These are phyloP conservation scores for Xiphophorus hellerii DNA, from an alignment of 2,113 vertebrate species.

Conservation along the genomic window DNA sequence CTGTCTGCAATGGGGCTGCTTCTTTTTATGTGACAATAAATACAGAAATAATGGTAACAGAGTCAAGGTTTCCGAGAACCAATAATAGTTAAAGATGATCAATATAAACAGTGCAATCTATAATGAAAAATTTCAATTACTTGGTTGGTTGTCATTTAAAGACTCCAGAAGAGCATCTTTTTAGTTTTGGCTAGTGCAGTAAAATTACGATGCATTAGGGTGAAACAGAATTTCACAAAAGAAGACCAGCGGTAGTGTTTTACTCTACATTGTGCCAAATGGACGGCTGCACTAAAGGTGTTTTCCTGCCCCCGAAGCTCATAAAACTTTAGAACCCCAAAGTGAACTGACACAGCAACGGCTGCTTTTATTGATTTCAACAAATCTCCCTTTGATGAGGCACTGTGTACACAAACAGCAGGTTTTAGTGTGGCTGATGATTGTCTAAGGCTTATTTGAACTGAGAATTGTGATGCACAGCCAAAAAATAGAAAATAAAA, in stretches of 20 bases:
- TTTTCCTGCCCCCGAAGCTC: slow-evolving; percentile 26
- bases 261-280: slow-evolving; percentile 2
- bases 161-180: neutral
- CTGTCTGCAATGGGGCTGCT: slow-evolving; percentile 24
- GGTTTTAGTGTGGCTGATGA: slow-evolving; percentile 9
- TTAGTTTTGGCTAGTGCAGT: neutral
- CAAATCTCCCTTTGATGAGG: slow-evolving; percentile 53
- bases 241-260: slow-evolving; percentile 21
- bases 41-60: neutral
- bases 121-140: neutral
- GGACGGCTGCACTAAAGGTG: neutral
- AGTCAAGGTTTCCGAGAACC: neutral
- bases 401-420: slow-evolving; percentile 30
- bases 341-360: slow-evolving; percentile 35
- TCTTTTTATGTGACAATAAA: neutral
- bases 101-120: neutral
- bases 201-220: neutral
- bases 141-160: neutral
- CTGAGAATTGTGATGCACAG: neutral
- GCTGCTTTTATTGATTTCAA: slow-evolving; percentile 50
- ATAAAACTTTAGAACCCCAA: slow-evolving; percentile 37
- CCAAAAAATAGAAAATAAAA: neutral
- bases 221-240: neutral
- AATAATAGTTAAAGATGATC: neutral
- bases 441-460: slow-evolving; percentile 6